Percentiles rank a stretch among this genome's conserved stretches.
These are phyloP conservation scores for Trematocara nigrifrons DNA, from an alignment of 2,113 vertebrate species.

Conservation along the genomic window DNA sequence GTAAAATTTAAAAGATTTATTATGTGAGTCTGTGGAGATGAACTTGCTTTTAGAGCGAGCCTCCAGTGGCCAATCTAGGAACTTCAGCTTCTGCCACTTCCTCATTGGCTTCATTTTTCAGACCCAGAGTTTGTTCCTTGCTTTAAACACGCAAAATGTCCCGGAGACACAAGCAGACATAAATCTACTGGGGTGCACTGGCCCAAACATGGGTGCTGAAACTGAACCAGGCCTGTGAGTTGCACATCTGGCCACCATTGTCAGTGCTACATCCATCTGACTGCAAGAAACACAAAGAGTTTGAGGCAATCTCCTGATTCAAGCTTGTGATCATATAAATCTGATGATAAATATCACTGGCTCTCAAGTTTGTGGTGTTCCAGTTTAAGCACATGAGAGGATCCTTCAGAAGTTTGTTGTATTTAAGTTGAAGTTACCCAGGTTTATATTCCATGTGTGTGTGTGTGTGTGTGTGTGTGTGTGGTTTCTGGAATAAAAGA, in stretches of 20 bases:
- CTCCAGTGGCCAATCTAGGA: background rate
- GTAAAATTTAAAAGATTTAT: rapidly evolving
- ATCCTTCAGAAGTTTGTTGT: background rate
- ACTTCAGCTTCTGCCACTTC: background rate
- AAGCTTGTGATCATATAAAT: rapidly evolving
- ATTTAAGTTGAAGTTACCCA: background rate
- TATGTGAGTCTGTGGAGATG: background rate
- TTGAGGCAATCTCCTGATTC: background rate
- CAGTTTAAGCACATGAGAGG: background rate
- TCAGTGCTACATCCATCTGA: background rate
- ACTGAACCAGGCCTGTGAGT: background rate
- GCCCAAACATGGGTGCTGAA: background rate
- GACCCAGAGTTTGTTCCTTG: background rate
- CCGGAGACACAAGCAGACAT: rapidly evolving
- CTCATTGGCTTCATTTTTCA: background rate
- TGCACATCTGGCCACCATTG: background rate
- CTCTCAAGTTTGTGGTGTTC: rapidly evolving
- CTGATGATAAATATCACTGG: background rate
- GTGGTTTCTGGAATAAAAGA: background rate
- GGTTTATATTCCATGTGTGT: rapidly evolving
- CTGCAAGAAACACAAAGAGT: background rate
- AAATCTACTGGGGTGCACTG: background rate
- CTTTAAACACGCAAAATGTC: rapidly evolving
- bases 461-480: background rate
- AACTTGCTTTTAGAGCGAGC: background rate